Conservation (phyloP, 2,113 vertebrate genomes). For the Saguinus midas region DNA sequence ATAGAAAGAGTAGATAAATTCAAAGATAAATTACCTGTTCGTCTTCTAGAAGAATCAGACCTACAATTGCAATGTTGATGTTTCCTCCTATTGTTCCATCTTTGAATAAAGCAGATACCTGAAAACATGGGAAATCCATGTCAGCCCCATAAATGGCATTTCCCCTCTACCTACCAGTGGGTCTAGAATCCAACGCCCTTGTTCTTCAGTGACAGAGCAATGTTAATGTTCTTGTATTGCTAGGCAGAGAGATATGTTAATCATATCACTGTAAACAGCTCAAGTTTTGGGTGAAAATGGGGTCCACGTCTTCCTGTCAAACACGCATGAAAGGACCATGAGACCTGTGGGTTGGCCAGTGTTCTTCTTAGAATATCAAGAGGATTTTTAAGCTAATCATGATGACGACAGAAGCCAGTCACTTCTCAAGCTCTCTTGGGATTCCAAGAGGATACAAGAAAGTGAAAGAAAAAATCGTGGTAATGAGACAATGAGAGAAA, state of each 20-base stretch:
- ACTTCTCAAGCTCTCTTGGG: background rate
- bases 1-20: background rate
- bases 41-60: conserved; percentile 91
- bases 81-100: conserved; percentile 93
- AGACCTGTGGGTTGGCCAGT: background rate
- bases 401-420: background rate
- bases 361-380: background rate
- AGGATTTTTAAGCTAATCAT: background rate
- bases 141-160: accelerated
- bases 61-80: conserved; percentile 92
- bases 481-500: background rate
- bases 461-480: background rate
- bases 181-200: accelerated
- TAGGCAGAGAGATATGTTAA: background rate
- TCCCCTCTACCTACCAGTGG: accelerated
- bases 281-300: background rate
- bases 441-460: background rate
- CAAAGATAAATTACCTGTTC: conserved; percentile 86
- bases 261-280: background rate
- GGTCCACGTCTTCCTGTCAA: background rate
- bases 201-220: background rate
- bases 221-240: accelerated
- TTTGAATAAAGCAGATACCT: conserved; percentile 94
- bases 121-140: background rate
- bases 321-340: background rate